Conservation (phyloP, 2,888 invertebrate genomes). For the Cordilura impudica region DNA sequence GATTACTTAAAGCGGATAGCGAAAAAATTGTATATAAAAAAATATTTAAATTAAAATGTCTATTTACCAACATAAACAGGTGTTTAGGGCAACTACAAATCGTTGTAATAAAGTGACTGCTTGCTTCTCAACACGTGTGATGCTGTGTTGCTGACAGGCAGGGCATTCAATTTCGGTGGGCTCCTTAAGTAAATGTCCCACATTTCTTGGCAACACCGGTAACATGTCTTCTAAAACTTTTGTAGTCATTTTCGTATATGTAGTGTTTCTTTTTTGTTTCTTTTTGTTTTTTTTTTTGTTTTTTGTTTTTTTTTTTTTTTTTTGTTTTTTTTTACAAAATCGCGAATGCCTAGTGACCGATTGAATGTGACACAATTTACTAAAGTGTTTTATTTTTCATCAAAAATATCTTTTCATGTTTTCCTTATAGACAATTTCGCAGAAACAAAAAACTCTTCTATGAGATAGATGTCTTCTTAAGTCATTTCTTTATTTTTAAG, state of each 20-base stretch:
- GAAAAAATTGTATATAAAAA: neutral
- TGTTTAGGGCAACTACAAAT: slow-evolving; percentile 68
- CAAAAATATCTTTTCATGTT: neutral
- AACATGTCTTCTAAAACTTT: slow-evolving; percentile 60
- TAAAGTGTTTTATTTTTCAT: slow-evolving; percentile 19
- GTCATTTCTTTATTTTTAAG: slow-evolving; percentile 22
- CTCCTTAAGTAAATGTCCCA: slow-evolving; percentile 69
- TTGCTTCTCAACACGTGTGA: slow-evolving; percentile 66
- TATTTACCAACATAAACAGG: slow-evolving; percentile 71
- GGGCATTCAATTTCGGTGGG: slow-evolving; percentile 71
- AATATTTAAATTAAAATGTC: neutral
- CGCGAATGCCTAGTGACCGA: slow-evolving; percentile 33
- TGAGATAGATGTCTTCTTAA: neutral
- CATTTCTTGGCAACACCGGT: slow-evolving; percentile 68
- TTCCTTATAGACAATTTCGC: neutral
- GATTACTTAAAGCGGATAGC: slow-evolving; percentile 65
- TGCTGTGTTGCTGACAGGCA: slow-evolving; percentile 67
- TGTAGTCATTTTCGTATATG: slow-evolving; percentile 6
- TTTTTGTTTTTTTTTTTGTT: neutral
- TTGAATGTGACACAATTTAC: slow-evolving; percentile 54
- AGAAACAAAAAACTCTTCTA: neutral
- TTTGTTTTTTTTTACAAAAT: slow-evolving; percentile 1
- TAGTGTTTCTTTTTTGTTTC: slow-evolving; percentile 21
- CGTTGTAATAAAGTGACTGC: slow-evolving; percentile 70
- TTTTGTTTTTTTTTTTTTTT: slow-evolving; percentile 23